Percentiles rank a stretch among this genome's conserved stretches.
Conservation (phyloP, 2,113 vertebrate species). For the Pteropus alecto region DNA sequence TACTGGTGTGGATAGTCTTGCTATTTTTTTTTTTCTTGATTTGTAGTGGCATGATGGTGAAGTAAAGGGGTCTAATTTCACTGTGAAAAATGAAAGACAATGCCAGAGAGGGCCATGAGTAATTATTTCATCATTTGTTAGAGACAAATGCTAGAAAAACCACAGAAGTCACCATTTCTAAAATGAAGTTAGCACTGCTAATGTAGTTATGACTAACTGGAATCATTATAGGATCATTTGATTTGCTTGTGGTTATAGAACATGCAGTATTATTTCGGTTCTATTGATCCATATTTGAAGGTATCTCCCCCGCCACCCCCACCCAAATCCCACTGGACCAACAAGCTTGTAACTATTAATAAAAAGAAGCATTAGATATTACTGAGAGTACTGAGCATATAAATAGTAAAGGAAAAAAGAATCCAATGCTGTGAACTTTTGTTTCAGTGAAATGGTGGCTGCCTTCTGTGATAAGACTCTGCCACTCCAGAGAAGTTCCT, state of each 20-base stretch:
- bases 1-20: neutral
- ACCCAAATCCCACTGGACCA: slow-evolving; percentile 55
- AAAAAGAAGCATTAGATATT: slow-evolving; percentile 50
- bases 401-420: slow-evolving; percentile 46
- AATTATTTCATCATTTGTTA: slow-evolving; percentile 62
- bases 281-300: slow-evolving; percentile 75
- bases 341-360: slow-evolving; percentile 61
- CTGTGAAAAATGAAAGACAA: slow-evolving; percentile 59
- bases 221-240: slow-evolving; percentile 60
- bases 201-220: slow-evolving; percentile 68
- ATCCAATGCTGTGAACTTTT: slow-evolving; percentile 63
- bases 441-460: slow-evolving; percentile 63
- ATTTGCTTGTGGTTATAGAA: slow-evolving; percentile 67
- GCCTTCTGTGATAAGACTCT: slow-evolving; percentile 49
- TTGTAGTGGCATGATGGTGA: slow-evolving; percentile 49
- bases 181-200: slow-evolving; percentile 69
- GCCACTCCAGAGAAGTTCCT: slow-evolving; percentile 26
- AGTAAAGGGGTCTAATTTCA: slow-evolving; percentile 63
- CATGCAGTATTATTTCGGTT: slow-evolving; percentile 72
- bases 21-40: neutral
- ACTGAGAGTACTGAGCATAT: slow-evolving; percentile 40
- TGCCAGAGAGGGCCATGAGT: slow-evolving; percentile 65
- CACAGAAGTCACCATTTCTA: slow-evolving; percentile 74
- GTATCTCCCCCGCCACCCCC: slow-evolving; percentile 35
- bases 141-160: slow-evolving; percentile 75